These are phyloP conservation scores for Drosophila kanekoi DNA, from an alignment of 2,888 invertebrate genomes.

Conservation along the genomic window DNA sequence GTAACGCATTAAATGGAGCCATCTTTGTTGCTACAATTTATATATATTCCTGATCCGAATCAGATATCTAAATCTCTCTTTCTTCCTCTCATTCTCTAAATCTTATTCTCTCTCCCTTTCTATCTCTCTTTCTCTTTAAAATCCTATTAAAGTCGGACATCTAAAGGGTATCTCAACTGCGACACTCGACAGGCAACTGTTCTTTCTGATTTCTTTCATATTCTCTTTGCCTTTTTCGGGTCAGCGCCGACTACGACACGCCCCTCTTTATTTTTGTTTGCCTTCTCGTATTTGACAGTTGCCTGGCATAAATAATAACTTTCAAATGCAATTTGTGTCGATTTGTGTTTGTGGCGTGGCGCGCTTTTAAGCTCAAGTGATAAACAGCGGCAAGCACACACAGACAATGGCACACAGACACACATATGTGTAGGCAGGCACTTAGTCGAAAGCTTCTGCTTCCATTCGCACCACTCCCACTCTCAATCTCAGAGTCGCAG, in stretches of 20 bases:
- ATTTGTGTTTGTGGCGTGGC: constrained; percentile 52
- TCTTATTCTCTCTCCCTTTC: too few relatives aligned
- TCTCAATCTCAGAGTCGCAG: constrained; percentile 6
- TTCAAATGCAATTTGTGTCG: constrained; percentile 78
- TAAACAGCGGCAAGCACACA: constrained; percentile 31
- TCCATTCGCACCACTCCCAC: constrained; percentile 11
- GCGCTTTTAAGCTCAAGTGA: constrained; percentile 56
- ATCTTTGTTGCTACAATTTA: not conserved
- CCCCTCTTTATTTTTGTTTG: constrained; percentile 18
- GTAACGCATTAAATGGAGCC: not conserved
- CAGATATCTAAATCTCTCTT: too few relatives aligned
- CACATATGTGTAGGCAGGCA: constrained; percentile 44
- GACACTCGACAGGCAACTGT: not conserved
- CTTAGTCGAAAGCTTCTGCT: constrained; percentile 53
- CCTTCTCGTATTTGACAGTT: constrained; percentile 49
- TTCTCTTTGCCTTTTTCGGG: constrained; percentile 24
- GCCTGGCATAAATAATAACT: constrained; percentile 75
- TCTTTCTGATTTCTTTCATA: not conserved
- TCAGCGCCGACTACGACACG: constrained; percentile 23
- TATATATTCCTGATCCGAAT: too few relatives aligned
- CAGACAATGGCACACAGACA: constrained; percentile 22
- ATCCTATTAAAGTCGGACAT: too few relatives aligned
- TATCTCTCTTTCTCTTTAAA: too few relatives aligned
- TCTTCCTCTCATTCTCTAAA: too few relatives aligned
- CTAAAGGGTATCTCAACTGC: constrained; percentile 3